These are phyloP conservation scores for Pholis gunnellus DNA, from an alignment of 2,113 vertebrate genomes.

Conservation along the genomic window DNA sequence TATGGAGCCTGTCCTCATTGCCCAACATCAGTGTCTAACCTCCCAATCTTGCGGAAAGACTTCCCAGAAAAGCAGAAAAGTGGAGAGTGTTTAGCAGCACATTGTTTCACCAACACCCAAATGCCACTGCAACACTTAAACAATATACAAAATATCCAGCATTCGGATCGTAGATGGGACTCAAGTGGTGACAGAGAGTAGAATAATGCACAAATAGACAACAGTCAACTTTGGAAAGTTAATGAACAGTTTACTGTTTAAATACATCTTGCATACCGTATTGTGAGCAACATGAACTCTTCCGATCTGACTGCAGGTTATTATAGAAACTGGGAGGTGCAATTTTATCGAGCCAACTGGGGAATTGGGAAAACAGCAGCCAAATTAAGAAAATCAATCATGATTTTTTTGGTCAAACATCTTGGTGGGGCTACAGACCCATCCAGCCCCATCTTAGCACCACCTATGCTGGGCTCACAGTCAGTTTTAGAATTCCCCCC, in stretches of 20 bases:
- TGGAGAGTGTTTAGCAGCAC: neutral
- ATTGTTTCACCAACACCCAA: neutral
- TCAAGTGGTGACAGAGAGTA: neutral
- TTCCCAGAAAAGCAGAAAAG: too few species aligned
- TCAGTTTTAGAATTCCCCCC: neutral
- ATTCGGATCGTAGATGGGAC: neutral
- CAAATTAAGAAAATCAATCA: neutral
- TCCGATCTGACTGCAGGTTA: neutral
- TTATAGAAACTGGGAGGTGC: neutral
- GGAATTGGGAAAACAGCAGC: neutral
- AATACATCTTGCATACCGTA: neutral
- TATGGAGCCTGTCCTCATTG: neutral
- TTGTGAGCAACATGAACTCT: neutral
- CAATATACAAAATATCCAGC: neutral
- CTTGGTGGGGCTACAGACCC: neutral
- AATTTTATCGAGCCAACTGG: neutral
- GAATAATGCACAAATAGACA: neutral
- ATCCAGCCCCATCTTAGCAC: neutral
- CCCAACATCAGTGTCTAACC: neutral
- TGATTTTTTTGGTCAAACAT: neutral
- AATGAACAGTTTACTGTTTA: neutral
- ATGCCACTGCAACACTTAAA: neutral
- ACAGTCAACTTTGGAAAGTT: neutral
- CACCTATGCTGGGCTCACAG: neutral
- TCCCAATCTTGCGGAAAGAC: neutral